Evolutionary conservation across 53 echinoderm and acorn worm genomes (phyloP).

Genomic region (Temnopleurus reevesii): DNA sequence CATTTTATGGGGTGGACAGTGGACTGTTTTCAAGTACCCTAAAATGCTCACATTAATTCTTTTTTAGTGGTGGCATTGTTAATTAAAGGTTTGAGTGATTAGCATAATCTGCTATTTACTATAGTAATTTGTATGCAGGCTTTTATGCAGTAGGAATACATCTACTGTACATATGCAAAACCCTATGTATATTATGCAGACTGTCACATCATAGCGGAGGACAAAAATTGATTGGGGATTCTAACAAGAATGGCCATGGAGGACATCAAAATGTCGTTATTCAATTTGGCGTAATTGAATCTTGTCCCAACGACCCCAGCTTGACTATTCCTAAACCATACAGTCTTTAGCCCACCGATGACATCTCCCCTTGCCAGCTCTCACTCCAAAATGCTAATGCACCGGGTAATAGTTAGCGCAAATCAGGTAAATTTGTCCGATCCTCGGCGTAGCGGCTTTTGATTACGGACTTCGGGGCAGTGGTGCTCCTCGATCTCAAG

Average conservation of each 20-base stretch:
- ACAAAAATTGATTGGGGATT: not conserved
- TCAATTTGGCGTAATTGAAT: conserved; percentile 36
- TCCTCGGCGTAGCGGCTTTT: not conserved
- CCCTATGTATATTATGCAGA: too few species aligned
- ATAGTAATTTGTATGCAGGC: too few species aligned
- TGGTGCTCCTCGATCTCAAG: not conserved
- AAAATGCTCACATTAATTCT: too few species aligned
- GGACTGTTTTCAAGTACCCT: too few species aligned
- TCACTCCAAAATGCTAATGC: conserved; percentile 23
- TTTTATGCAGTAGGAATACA: too few species aligned
- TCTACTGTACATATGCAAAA: too few species aligned
- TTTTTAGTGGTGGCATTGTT: too few species aligned
- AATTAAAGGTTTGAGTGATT: too few species aligned
- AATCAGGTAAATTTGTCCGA: conserved; percentile 26
- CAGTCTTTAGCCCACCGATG: not conserved
- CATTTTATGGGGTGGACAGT: too few species aligned
- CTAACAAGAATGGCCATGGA: conserved; percentile 17
- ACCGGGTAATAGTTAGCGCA: not conserved
- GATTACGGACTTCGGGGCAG: not conserved
- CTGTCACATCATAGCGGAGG: not conserved
- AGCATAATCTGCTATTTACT: too few species aligned
- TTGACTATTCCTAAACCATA: too few species aligned
- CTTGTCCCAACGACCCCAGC: not conserved
- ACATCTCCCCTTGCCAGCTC: not conserved
- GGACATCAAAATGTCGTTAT: conserved; percentile 37